Conservation (phyloP, 2,113 vertebrate species). For the Protobothrops mucrosquamatus region DNA sequence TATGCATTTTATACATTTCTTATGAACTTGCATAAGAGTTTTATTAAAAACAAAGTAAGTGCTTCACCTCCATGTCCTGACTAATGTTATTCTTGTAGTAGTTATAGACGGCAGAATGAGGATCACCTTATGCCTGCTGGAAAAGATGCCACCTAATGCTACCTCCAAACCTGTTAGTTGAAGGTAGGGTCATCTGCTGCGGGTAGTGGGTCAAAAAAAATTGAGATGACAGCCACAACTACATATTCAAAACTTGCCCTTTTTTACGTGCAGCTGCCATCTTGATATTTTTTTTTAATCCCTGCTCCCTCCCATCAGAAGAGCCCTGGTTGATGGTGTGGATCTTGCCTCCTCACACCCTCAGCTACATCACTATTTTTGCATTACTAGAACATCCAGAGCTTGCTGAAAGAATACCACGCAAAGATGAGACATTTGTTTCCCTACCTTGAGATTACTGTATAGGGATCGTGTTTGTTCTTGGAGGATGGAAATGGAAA, state of each 20-base stretch:
- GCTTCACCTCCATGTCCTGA: background rate
- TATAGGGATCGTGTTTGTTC: background rate
- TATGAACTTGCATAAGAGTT: background rate
- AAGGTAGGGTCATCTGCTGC: background rate
- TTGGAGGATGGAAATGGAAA: background rate
- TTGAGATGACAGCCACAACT: background rate
- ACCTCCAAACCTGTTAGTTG: background rate
- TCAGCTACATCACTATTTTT: background rate
- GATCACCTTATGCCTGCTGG: background rate
- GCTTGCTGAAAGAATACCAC: background rate
- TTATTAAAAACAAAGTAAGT: background rate
- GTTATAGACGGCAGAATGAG: background rate
- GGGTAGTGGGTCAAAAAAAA: background rate
- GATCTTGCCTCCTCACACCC: background rate
- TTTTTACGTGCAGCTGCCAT: background rate
- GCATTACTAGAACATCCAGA: background rate
- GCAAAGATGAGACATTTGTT: background rate
- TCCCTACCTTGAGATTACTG: background rate
- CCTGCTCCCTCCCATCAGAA: background rate
- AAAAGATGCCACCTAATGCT: background rate
- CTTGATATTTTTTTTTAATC: background rate
- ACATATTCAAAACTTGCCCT: background rate
- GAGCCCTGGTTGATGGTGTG: background rate
- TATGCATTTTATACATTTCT: background rate
- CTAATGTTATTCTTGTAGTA: background rate